A percentile compares a stretch with the other conserved stretches of the same genome.
Conservation (phyloP, 1,140 invertebrate species). For the Drosophila pandora region DNA sequence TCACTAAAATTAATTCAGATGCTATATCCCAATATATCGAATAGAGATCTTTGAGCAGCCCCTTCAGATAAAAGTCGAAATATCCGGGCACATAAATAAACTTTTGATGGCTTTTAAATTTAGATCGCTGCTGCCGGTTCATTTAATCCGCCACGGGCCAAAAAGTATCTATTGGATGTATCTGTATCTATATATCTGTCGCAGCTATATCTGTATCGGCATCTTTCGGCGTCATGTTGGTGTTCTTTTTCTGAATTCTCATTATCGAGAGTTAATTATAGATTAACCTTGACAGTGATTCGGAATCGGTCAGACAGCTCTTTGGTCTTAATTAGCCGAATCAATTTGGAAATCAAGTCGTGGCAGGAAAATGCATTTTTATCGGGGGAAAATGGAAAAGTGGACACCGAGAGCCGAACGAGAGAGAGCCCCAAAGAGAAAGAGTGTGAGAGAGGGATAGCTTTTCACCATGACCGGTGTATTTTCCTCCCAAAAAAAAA, state of each 20-base stretch:
- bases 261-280: constrained; percentile 48
- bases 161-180: constrained; percentile 6
- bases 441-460: constrained; percentile 3
- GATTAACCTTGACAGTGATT: constrained; percentile 51
- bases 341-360: constrained; percentile 7
- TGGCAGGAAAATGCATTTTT: constrained; percentile 20
- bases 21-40: neutral
- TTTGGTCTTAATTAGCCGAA: constrained; percentile 32
- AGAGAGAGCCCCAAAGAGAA: neutral
- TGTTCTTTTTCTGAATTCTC: constrained; percentile 15
- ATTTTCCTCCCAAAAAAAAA: constrained; percentile 27
- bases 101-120: constrained; percentile 43
- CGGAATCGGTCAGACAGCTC: constrained; percentile 18
- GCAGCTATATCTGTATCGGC: neutral
- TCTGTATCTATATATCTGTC: constrained; percentile 3
- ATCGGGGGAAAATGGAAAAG: neutral
- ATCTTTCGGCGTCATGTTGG: neutral
- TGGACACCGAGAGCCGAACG: too few relatives aligned
- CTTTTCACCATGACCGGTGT: constrained; percentile 42
- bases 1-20: neutral
- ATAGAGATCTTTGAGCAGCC: neutral
- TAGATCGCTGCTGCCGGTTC: constrained; percentile 18
- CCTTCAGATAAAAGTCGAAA: constrained; percentile 15
- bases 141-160: constrained; percentile 42
- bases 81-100: constrained; percentile 42